phyloP scores from a whole-genome alignment of 2,797 vertebrate genomes.

The Bothrops alternatus region DNA sequence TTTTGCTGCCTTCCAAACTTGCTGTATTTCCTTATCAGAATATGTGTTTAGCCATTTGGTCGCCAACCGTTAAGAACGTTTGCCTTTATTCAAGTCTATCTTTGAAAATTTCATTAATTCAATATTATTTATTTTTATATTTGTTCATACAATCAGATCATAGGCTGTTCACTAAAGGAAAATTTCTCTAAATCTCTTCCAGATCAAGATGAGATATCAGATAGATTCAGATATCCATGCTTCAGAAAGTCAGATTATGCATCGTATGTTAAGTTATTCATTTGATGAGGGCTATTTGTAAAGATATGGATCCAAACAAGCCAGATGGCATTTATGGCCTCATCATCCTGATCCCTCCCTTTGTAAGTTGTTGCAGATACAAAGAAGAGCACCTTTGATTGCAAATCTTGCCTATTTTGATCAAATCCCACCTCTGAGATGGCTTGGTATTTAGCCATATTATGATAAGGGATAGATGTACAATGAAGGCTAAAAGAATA shows the following conservation, averaged over 20 bases:
- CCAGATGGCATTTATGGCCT: neutral
- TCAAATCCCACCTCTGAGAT: neutral
- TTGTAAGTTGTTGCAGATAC: neutral
- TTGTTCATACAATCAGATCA: neutral
- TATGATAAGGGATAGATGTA: neutral
- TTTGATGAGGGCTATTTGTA: neutral
- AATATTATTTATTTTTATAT: neutral
- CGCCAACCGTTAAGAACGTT: neutral
- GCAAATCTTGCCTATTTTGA: neutral
- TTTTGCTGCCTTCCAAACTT: rapidly evolving
- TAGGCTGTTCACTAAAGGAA: neutral
- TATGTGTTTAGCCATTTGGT: neutral
- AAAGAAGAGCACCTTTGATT: neutral
- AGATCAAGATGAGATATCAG: neutral
- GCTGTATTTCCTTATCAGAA: neutral
- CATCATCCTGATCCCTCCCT: neutral
- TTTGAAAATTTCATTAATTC: neutral
- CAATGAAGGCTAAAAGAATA: neutral
- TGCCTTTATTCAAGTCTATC: neutral
- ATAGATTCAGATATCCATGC: neutral
- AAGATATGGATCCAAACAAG: neutral
- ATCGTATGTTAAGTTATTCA: neutral
- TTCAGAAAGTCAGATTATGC: neutral
- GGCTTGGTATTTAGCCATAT: neutral
- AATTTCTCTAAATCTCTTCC: neutral